phyloP scores from a whole-genome alignment of 2,113 vertebrate genomes.

The Pachycephala philippinensis region DNA sequence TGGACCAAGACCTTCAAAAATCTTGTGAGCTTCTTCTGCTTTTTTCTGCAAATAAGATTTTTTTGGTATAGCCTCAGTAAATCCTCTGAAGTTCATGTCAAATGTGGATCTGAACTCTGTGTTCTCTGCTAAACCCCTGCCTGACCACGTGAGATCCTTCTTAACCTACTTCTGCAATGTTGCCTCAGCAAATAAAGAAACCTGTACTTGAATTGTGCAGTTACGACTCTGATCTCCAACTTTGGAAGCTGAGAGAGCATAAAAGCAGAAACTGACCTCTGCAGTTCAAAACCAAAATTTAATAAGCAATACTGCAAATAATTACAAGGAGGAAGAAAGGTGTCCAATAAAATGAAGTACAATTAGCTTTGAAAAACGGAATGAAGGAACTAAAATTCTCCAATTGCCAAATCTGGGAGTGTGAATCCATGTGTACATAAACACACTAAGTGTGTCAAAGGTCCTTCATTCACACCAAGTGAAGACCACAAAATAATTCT shows the following conservation, averaged over 20 bases:
- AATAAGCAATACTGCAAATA: neutral
- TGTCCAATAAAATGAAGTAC: neutral
- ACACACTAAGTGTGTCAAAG: neutral
- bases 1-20: conserved; percentile 95
- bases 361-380: neutral
- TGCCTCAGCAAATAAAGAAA: neutral
- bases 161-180: neutral
- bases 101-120: neutral
- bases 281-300: neutral
- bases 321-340: neutral
- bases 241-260: neutral
- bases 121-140: neutral
- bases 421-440: neutral
- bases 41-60: conserved; percentile 86
- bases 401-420: neutral
- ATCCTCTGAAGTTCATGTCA: neutral
- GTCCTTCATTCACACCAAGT: neutral
- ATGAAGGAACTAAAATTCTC: neutral
- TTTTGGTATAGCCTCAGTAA: neutral
- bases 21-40: conserved; percentile 98
- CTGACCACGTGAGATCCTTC: neutral
- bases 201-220: neutral
- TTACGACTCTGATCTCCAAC: neutral
- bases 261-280: neutral
- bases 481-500: neutral